Base-by-base conservation (phyloP, 2,888 invertebrate species). In the Dioctria rufipes region DNA sequence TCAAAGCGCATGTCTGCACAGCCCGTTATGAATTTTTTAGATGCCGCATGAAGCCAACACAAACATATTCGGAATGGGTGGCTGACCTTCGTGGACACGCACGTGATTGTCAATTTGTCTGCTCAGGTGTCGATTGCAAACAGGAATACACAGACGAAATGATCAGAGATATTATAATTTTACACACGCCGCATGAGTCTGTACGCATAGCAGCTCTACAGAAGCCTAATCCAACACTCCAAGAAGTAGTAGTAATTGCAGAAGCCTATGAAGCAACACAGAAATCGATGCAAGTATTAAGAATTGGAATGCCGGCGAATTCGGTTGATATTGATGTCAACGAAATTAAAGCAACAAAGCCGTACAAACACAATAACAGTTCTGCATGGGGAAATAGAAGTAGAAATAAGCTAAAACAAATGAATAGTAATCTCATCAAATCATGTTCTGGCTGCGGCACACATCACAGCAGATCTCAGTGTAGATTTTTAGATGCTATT, bases 21-120 rank as follows among this genome's bases (percentile, higher is more conserved):
- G 42, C 39, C 5, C 71, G 80, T 42, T 80, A 13, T 71, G 3
- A 60, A 13, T 60, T 60, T 13, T 60, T 60, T 13, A 60, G 25
- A 60, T 13, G 5, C 5, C 60, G 11, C 5, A 60, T 60, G 60
- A 11, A 9, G 60, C 2, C 60, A 11, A 2, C 5, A 6, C 60
- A 60, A 3, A 60, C n/a, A 6, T 60, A 60, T 13, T 5, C 8
- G 8, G 13, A 13, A 6, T 60, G 60, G 60, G 11, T 60, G 5
- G 25, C 60, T 1, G 60, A 60, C 11, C 11, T 60, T 9, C 11
- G 13, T 5, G 60, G 60, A 13, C 5, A 9, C 5, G 37, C 92
- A 92, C 79, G 93, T 91, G 43, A 93, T 91, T 0, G 94, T 11
- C 67, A 78, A 58, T 81, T 79, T 73, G 54, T 65, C 25, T 75